Percentiles rank a stretch among this genome's conserved stretches.
These are phyloP conservation scores for Phocoena sinus DNA, from an alignment of 2,113 vertebrate species.

Conservation along the genomic window DNA sequence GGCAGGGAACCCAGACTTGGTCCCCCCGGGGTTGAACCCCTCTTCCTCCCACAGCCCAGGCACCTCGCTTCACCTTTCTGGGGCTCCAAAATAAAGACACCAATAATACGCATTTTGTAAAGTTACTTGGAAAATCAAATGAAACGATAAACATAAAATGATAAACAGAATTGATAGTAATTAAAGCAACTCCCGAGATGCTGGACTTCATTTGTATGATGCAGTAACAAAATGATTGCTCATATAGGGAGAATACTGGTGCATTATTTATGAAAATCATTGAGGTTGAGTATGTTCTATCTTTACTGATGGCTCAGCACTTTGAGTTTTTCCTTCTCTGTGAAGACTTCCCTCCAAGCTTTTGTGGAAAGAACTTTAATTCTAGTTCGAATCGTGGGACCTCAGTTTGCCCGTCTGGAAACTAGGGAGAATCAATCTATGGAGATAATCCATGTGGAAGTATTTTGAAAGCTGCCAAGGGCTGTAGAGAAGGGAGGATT, in stretches of 20 bases:
- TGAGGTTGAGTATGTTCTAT: background rate
- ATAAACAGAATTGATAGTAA: background rate
- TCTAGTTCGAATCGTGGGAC: background rate
- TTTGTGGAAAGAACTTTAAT: background rate
- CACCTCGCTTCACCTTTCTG: background rate
- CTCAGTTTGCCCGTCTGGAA: background rate
- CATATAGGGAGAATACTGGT: background rate
- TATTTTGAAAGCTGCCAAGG: background rate
- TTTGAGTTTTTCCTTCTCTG: background rate
- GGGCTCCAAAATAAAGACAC: background rate
- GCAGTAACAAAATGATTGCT: background rate
- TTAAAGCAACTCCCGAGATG: background rate
- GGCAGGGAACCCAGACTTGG: rapidly evolving
- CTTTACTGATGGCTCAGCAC: rapidly evolving
- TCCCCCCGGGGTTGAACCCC: background rate
- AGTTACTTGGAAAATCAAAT: background rate
- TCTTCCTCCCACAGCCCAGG: too few species aligned
- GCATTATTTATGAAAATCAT: background rate
- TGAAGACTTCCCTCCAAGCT: background rate
- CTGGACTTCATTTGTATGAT: background rate
- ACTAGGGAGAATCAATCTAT: background rate
- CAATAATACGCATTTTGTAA: background rate
- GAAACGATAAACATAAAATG: background rate
- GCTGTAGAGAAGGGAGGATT: background rate
- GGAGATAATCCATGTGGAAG: background rate